Evolutionary conservation across 2,797 vertebrate species (phyloP).

Genomic region (Carduelis carduelis): DNA sequence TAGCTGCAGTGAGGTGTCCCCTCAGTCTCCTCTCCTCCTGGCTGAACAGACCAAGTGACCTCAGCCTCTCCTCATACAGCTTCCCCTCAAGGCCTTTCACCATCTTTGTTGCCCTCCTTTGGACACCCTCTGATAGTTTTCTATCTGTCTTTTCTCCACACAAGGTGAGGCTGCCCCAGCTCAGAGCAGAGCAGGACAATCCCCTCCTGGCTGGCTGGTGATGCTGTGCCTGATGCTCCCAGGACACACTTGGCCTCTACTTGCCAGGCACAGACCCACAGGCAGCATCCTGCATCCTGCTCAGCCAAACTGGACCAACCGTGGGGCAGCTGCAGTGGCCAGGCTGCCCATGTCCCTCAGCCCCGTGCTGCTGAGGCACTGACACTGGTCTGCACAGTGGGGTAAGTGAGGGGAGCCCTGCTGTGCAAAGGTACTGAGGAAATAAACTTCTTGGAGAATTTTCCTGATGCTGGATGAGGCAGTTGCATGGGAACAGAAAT

Average conservation of each 20-base stretch:
- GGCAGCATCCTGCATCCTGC: background rate
- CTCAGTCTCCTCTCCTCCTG: background rate
- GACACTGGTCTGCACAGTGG: fast-evolving
- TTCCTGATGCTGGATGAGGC: background rate
- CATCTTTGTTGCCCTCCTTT: background rate
- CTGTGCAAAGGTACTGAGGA: background rate
- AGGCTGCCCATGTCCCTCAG: background rate
- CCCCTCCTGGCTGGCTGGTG: fast-evolving
- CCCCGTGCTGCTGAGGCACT: fast-evolving
- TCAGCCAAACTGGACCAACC: fast-evolving
- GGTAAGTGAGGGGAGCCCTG: fast-evolving
- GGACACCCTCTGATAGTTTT: fast-evolving
- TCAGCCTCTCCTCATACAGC: fast-evolving
- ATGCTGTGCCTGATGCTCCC: background rate
- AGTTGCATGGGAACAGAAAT: background rate
- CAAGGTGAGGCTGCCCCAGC: fast-evolving
- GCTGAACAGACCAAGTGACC: background rate
- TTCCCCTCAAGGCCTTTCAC: background rate
- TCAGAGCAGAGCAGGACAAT: background rate
- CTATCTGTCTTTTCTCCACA: fast-evolving
- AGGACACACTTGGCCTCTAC: fast-evolving
- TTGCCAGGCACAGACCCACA: background rate
- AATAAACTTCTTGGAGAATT: background rate
- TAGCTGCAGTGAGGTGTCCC: background rate
- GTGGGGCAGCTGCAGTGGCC: background rate